Percentiles rank a stretch among this genome's conserved stretches.
Conservation (phyloP, 2,113 vertebrate genomes). For the Cnemophilus loriae region DNA sequence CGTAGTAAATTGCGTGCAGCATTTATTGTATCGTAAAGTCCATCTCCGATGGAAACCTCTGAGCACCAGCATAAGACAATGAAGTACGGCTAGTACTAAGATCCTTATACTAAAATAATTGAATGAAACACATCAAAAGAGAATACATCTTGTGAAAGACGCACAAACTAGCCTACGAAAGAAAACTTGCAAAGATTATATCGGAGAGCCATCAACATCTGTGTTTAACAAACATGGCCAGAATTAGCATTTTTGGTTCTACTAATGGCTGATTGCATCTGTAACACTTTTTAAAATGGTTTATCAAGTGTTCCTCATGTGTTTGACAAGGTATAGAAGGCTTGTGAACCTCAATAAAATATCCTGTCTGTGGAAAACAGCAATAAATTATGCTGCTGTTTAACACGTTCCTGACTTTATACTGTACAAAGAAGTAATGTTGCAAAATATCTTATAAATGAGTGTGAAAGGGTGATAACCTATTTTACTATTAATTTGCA, state of each 20-base stretch:
- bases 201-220: neutral
- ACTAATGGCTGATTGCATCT: neutral
- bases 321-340: neutral
- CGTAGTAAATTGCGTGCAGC: neutral
- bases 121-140: neutral
- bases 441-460: neutral
- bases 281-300: neutral
- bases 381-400: neutral
- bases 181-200: neutral
- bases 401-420: neutral
- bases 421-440: neutral
- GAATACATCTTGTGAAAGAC: neutral
- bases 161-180: neutral
- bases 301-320: neutral
- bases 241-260: neutral
- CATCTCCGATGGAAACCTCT: neutral
- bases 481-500: conserved; percentile 34
- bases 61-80: neutral
- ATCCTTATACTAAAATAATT: neutral
- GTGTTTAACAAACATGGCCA: neutral
- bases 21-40: neutral
- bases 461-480: conserved; percentile 8
- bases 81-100: neutral
- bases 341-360: neutral
- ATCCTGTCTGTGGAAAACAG: neutral